Base-by-base conservation (phyloP, 1,140 invertebrate genomes). In the Eriocheir sinensis region DNA sequence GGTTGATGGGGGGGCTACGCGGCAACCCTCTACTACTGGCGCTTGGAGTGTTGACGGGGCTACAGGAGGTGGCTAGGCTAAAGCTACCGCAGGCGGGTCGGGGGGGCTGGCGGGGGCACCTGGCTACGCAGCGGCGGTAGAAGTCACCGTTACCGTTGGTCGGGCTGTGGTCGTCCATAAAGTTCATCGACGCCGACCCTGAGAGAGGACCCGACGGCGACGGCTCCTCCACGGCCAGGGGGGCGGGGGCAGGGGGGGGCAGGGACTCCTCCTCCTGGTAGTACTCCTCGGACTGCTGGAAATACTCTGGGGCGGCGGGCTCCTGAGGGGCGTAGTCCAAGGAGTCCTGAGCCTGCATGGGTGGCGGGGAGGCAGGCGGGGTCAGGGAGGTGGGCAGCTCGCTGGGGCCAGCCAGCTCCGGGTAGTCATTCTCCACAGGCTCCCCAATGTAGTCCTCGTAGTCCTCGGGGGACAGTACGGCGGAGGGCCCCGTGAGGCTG, bases 361-460 rank as follows among this genome's bases (percentile, higher is more conserved):
- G 6, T n/a, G n/a, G n/a, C n/a, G n/a, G 44, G 44, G 44, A 48
- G 4, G 15, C 44, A n/a, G n/a, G n/a, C n/a, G n/a, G 48, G 4
- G 17, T 17, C 30, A 79, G 8, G 12, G 79, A n/a, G 9, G 3
- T 38, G 41, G 79, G 53, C 21, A 44, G 36, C 21, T n/a, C 41
- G 27, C 41, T 32, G 27, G 38, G 40, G 21, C 93, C 93, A 17
- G 91, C 92, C 15, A 95, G 92, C 32, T 95, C 95, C 12, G 95
- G 95, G 81, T 95, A 95, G 80, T 95, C 95, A 30, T 95, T 91
- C 60, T 95, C 95, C 3, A 95, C 86, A 34, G 94, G 92, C 21
- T 93, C 95, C 40, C 94, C 95, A 27, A 95, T 91, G 81, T 95
- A 95, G 44, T 95, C 95, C 81, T 95, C 95, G 85, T 95, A 95